Conservation (phyloP, 2,113 vertebrate species). For the Anolis sagrei region DNA sequence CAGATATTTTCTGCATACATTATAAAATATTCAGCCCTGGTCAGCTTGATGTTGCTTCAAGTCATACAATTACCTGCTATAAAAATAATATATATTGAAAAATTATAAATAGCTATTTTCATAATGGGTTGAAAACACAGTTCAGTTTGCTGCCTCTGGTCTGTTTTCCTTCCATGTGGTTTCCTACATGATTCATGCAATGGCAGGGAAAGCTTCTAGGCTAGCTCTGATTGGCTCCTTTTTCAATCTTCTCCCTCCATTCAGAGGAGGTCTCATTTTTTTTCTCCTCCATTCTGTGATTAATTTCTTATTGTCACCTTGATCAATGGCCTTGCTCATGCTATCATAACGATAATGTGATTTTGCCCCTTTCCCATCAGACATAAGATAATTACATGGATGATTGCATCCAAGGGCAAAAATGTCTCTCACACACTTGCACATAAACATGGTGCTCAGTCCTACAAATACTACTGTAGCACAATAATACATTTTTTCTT, state of each 20-base stretch:
- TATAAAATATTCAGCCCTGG: background rate
- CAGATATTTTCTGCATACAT: conserved; percentile 6
- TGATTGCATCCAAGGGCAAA: conserved; percentile 58
- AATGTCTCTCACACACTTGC: conserved; percentile 11
- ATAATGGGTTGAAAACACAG: background rate
- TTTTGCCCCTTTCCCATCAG: conserved; percentile 14
- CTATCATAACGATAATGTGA: conserved; percentile 42
- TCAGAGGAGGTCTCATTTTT: background rate
- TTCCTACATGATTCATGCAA: background rate
- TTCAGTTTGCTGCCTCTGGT: background rate
- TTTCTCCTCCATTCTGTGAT: conserved; percentile 10
- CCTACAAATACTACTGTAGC: background rate
- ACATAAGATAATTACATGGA: conserved; percentile 60
- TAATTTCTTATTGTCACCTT: conserved; percentile 53
- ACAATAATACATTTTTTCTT: background rate
- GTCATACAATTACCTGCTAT: background rate
- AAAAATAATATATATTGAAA: conserved; percentile 11
- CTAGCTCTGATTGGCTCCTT: background rate
- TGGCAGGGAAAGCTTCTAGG: background rate
- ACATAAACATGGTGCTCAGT: rapidly evolving
- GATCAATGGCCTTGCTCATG: conserved; percentile 35
- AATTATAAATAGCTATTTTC: background rate
- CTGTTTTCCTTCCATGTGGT: background rate
- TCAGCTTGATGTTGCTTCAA: background rate
- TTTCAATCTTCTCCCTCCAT: background rate